Conservation (phyloP, 2,113 vertebrate genomes). For the Tetraodon nigroviridis region DNA sequence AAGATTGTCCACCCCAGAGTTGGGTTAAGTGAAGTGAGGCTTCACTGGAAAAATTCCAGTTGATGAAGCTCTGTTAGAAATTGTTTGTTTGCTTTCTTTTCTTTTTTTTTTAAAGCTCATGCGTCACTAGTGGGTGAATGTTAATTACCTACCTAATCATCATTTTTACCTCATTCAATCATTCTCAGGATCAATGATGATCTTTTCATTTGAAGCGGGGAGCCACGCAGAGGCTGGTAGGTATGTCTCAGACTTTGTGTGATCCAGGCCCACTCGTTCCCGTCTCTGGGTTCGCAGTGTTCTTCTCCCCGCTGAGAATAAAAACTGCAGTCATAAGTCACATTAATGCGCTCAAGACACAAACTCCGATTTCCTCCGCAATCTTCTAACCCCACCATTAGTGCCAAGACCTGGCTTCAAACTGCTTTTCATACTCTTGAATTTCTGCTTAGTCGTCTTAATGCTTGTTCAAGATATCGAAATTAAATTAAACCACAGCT, state of each 20-base stretch:
- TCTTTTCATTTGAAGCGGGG: slow-evolving; percentile 1
- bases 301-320: slow-evolving; percentile 26
- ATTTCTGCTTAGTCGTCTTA: too few relatives aligned
- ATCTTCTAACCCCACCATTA: slow-evolving; percentile 32
- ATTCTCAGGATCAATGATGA: slow-evolving; percentile 23
- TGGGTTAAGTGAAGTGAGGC: too few relatives aligned
- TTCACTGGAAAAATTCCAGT: slow-evolving; percentile 5
- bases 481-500: too few relatives aligned
- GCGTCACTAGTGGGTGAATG: too few relatives aligned
- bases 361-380: slow-evolving; percentile 7
- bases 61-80: neutral
- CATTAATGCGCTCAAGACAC: slow-evolving; percentile 14
- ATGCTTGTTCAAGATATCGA: neutral
- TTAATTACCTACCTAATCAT: too few relatives aligned
- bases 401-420: slow-evolving; percentile 56
- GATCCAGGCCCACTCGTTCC: slow-evolving; percentile 56
- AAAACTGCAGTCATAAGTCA: slow-evolving; percentile 10
- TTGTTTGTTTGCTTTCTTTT: too few relatives aligned
- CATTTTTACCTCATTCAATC: too few relatives aligned
- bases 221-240: slow-evolving; percentile 8
- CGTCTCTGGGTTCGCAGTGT: slow-evolving; percentile 44
- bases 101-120: too few relatives aligned
- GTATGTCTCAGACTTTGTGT: slow-evolving; percentile 25
- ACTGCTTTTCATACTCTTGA: slow-evolving; percentile 37
- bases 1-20: neutral